Conservation (phyloP, 2,888 invertebrate species). For the Clanis bilineata region DNA sequence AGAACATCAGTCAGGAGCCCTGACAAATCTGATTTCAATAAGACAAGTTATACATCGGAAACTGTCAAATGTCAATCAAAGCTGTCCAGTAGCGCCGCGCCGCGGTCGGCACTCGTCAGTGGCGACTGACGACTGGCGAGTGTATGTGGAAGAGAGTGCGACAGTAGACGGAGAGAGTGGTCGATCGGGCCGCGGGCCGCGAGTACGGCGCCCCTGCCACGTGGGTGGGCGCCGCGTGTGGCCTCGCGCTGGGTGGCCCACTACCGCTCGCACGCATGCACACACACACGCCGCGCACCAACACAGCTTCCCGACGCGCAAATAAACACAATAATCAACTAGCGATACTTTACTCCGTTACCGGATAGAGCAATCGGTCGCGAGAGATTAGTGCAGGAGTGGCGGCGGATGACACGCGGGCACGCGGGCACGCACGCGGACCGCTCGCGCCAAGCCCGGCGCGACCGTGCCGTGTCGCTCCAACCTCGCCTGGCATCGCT, state of each 20-base stretch:
- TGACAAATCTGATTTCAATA: constrained; percentile 44
- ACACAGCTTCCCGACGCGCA: constrained; percentile 69
- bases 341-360: constrained; percentile 80
- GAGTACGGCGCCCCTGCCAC: constrained; percentile 68
- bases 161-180: constrained; percentile 34
- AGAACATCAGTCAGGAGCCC: constrained; percentile 26
- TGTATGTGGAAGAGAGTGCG: constrained; percentile 30
- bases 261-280: constrained; percentile 67
- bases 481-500: too few species aligned
- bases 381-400: constrained; percentile 65
- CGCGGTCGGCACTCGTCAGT: constrained; percentile 25
- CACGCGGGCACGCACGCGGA: constrained; percentile 23
- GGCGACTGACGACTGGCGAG: constrained; percentile 31
- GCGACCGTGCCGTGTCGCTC: too few species aligned
- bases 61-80: constrained; percentile 66
- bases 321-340: constrained; percentile 81
- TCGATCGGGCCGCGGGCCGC: constrained; percentile 67
- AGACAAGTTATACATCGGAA: constrained; percentile 27
- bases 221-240: constrained; percentile 81
- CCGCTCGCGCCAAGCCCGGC: constrained; percentile 18
- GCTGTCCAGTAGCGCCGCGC: constrained; percentile 31
- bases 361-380: constrained; percentile 78
- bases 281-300: constrained; percentile 50
- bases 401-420: constrained; percentile 67
- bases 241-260: constrained; percentile 79